phyloP scores from a whole-genome alignment of 2,888 invertebrate genomes.

The Tridacna crocea region DNA sequence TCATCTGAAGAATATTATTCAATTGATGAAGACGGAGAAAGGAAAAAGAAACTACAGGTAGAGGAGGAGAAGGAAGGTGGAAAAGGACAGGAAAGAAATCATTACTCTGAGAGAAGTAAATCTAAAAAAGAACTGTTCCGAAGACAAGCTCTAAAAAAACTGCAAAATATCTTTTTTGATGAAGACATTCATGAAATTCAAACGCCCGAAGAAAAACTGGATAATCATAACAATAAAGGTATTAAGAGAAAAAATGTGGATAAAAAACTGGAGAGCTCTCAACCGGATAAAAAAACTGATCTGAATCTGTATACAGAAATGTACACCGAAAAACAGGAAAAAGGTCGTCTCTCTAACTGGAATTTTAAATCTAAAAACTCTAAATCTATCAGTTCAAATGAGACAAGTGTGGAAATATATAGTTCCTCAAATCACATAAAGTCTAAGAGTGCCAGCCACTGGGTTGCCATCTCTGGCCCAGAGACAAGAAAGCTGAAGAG shows the following conservation, averaged over 20 bases:
- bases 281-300: not conserved
- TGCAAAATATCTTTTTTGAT: not conserved
- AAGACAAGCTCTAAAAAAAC: not conserved
- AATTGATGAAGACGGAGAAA: not conserved
- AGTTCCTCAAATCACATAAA: not conserved
- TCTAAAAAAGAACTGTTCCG: not conserved
- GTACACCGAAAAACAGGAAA: not conserved
- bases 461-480: not conserved
- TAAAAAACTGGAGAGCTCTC: not conserved
- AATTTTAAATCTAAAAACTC: too few relatives aligned
- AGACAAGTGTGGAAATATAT: not conserved
- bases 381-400: too few relatives aligned
- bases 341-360: not conserved
- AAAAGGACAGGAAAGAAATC: too few relatives aligned
- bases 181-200: too few relatives aligned
- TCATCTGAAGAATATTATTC: not conserved
- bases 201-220: too few relatives aligned
- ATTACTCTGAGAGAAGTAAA: not conserved
- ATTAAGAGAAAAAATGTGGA: not conserved
- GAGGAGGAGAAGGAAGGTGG: not conserved
- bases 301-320: not conserved
- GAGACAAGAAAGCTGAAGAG: not conserved
- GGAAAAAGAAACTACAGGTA: not conserved
- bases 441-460: not conserved
- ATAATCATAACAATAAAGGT: not conserved